Evolutionary conservation across 2,797 vertebrate genomes (phyloP), one percentile per base, ranked within the genome.

Genomic region (Neostethus bicornis): DNA sequence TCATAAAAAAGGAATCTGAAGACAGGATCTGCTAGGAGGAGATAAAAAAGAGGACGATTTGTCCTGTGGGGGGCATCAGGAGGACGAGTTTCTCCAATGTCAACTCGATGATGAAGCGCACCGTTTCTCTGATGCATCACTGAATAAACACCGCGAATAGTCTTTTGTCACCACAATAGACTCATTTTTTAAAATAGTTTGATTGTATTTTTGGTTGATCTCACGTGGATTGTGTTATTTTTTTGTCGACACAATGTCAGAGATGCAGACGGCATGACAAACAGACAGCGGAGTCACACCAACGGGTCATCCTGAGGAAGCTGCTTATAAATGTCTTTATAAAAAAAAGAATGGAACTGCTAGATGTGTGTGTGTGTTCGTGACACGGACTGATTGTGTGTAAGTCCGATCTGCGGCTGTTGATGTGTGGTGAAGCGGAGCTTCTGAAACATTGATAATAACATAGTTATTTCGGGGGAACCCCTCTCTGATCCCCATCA

Each of bases 371-470:
- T 47, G 42, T 51, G 1, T 62, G 34, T 25, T 51, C 37, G 1
- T 83, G 86, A 83, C 80, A 59, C 64, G 67, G 60, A 48, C 70
- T 23, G 41, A 23, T 17, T 14, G 42, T 58, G 68, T 60, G 49
- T 46, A 61, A 21, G 59, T 67, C 74, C 63, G 19, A n/a, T n/a
- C 61, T 10, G 25, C 69, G 11, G 50, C 69, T 37, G 61, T 51
- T 26, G 57, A 35, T n/a, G 43, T 48, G 51, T 64, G 28, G 48
- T 59, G 46, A 58, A 43, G 37, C 19, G 37, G 16, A 38, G 8
- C 8, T 17, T 37, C 37, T 35, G 3, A 14, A 53, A 29, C 49
- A 4, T 57, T 6, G 47, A 47, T 53, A 45, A 39, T 41, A 13
- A 35, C 61, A 44, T 39, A 23, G 60, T 48, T 76, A 48, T 4